Conservation (phyloP, 2,113 vertebrate genomes). For the Oplegnathus fasciatus region DNA sequence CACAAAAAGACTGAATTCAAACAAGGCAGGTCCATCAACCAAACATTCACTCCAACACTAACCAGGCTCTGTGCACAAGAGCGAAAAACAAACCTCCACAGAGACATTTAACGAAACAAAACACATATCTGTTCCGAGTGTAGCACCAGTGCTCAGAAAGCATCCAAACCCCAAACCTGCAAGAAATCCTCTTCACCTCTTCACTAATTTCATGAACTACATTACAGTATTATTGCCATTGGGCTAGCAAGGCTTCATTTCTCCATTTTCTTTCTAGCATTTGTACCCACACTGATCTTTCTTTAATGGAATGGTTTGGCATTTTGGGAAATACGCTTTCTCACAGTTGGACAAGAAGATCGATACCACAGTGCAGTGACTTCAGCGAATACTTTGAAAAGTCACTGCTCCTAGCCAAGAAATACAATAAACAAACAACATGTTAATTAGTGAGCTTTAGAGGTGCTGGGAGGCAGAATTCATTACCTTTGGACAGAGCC, state of each 20-base stretch:
- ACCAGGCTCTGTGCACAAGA: background rate
- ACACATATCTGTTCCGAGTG: background rate
- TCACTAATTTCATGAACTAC: background rate
- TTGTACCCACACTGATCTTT: background rate
- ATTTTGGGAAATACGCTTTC: background rate
- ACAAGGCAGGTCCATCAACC: constrained; percentile 8
- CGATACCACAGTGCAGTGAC: no score
- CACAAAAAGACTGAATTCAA: background rate
- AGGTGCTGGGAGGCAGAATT: no score
- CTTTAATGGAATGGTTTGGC: background rate
- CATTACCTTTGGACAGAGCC: background rate
- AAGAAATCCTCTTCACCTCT: background rate
- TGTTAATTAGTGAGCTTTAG: no score
- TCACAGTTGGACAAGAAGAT: background rate
- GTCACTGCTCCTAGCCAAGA: no score
- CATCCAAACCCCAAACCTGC: background rate
- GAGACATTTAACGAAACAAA: background rate
- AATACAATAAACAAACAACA: no score
- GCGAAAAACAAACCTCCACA: background rate
- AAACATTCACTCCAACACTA: background rate
- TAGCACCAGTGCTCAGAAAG: background rate
- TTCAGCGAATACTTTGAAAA: no score
- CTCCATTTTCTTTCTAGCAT: background rate
- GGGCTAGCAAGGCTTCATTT: background rate
- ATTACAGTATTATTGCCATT: background rate